A percentile compares a stretch with the other conserved stretches of the same genome.
These are phyloP conservation scores for Eilema griseolum DNA, from an alignment of 2,888 invertebrate species.

Conservation along the genomic window DNA sequence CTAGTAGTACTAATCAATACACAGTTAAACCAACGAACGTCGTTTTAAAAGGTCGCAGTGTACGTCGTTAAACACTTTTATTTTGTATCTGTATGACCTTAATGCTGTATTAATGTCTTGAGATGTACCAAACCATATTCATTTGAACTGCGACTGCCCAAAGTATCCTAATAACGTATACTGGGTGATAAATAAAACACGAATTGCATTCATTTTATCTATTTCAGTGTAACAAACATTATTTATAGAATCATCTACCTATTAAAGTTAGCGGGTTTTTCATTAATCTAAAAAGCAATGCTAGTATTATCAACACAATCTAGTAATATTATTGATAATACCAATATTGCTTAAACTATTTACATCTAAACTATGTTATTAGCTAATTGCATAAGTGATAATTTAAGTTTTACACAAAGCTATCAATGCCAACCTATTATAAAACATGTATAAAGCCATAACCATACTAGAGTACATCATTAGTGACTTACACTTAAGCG, in stretches of 20 bases:
- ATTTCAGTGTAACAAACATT: conserved; percentile 87
- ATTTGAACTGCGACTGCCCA: not conserved
- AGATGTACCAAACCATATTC: not conserved
- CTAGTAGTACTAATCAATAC: not conserved
- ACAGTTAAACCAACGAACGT: not conserved
- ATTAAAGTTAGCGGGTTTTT: conserved; percentile 71
- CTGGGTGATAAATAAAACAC: conserved; percentile 52
- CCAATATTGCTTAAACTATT: conserved; percentile 54
- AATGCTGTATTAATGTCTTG: not conserved
- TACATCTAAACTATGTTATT: conserved; percentile 57
- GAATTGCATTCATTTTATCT: conserved; percentile 70
- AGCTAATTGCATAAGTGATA: conserved; percentile 48
- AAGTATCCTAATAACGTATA: not conserved
- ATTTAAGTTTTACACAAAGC: conserved; percentile 43
- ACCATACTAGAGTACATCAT: conserved; percentile 1
- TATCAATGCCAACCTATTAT: conserved; percentile 37
- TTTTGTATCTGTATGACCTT: not conserved
- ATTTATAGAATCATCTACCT: conserved; percentile 73
- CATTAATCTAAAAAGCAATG: conserved; percentile 62
- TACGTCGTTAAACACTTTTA: not conserved
- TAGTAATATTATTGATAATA: conserved; percentile 43
- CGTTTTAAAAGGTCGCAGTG: not conserved
- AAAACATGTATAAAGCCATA: conserved; percentile 22
- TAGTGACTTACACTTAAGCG: not conserved
- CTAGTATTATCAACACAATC: conserved; percentile 57